Evolutionary conservation across 92 coral and sea anemone species (phyloP).

Genomic region (Zoanthus sociatus): DNA sequence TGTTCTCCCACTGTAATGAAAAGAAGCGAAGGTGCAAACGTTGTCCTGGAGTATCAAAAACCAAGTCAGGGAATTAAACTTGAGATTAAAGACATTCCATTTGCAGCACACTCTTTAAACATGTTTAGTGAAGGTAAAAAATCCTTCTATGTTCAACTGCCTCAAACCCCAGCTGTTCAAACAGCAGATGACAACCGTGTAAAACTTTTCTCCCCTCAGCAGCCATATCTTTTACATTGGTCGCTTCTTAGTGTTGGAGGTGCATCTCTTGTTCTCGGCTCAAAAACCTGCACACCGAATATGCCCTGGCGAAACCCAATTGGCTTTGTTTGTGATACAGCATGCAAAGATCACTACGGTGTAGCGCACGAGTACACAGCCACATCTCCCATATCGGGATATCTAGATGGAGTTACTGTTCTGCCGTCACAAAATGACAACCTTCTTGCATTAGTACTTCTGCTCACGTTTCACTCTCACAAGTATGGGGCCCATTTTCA

Average conservation of each 20-base stretch:
- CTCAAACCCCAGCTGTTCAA: not conserved
- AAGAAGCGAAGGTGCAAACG: not conserved
- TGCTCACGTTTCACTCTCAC: constrained; percentile 43
- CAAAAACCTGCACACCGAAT: not conserved
- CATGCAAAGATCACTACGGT: constrained; percentile 14
- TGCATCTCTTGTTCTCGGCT: not conserved
- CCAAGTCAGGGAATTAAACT: not conserved
- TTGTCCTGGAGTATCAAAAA: constrained; percentile 18
- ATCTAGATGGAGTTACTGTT: constrained; percentile 35
- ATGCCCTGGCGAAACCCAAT: constrained; percentile 44
- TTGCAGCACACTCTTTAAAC: constrained; percentile 40
- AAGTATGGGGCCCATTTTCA: constrained; percentile 39
- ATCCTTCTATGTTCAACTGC: constrained; percentile 31
- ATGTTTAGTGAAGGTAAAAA: constrained; percentile 40
- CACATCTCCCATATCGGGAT: not conserved
- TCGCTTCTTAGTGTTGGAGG: constrained; percentile 35
- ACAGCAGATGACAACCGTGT: constrained; percentile 1
- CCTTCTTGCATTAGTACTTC: constrained; percentile 15
- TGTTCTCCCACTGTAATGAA: constrained; percentile 22
- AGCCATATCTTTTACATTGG: constrained; percentile 47
- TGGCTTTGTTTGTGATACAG: constrained; percentile 42
- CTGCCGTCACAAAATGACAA: constrained; percentile 40
- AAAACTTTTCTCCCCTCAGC: constrained; percentile 3
- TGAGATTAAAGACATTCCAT: constrained; percentile 29
- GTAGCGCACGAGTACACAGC: constrained; percentile 17